Percentiles rank a stretch among this genome's conserved stretches.
Evolutionary conservation across 2,888 invertebrate genomes (phyloP).

Genomic region (Rhingia campestris): DNA sequence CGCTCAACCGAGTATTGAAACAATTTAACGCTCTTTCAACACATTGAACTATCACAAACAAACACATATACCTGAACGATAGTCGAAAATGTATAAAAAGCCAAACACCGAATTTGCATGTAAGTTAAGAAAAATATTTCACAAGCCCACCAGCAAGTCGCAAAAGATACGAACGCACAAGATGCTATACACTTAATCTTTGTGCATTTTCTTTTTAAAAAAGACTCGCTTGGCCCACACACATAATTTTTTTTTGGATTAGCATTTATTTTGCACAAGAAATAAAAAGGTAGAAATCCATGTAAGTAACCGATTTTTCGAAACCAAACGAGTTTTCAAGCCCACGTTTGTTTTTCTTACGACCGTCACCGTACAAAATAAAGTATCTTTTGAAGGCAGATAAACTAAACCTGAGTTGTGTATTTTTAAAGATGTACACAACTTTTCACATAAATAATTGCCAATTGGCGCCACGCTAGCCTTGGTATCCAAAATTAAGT

Average conservation of each 20-base stretch:
- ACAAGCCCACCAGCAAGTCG: background rate
- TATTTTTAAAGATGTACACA: conserved; percentile 17
- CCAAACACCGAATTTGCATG: background rate
- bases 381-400: conserved; percentile 44
- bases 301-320: conserved; percentile 40
- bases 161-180: background rate
- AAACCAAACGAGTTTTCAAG: conserved; percentile 46
- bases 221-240: conserved; percentile 60
- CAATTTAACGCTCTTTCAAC: conserved; percentile 59
- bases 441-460: conserved; percentile 12
- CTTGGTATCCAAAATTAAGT: conserved; percentile 37
- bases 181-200: conserved; percentile 39
- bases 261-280: conserved; percentile 5
- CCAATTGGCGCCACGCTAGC: conserved; percentile 54
- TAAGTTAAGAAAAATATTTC: conserved; percentile 20
- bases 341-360: conserved; percentile 46
- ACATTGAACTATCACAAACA: conserved; percentile 29
- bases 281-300: conserved; percentile 11
- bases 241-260: conserved; percentile 5
- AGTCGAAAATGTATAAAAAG: background rate
- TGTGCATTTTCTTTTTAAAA: conserved; percentile 36
- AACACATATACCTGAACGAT: background rate
- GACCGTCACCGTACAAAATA: background rate
- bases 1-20: conserved; percentile 47
- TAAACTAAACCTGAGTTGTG: conserved; percentile 31